phyloP scores from a whole-genome alignment of 2,888 invertebrate species.

The Malthinus seriepunctatus region DNA sequence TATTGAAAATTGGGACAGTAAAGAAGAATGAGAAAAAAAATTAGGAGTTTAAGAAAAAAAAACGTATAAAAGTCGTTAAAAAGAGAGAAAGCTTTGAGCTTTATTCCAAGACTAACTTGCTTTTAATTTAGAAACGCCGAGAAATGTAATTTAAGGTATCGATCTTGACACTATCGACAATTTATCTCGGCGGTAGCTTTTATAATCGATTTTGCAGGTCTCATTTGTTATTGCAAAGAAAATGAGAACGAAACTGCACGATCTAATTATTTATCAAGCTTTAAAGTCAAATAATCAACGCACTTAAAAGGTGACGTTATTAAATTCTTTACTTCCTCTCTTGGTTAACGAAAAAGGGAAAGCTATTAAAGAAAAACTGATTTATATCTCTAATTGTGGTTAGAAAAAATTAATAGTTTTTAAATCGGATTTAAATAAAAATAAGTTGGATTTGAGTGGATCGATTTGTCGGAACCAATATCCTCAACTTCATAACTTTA shows the following conservation, averaged over 20 bases:
- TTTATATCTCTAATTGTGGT: no score
- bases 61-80: slow-evolving; percentile 24
- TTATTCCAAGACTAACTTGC: slow-evolving; percentile 47
- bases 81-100: slow-evolving; percentile 39
- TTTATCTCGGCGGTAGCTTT: slow-evolving; percentile 49
- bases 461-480: no score
- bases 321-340: not conserved
- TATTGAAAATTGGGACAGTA: slow-evolving; percentile 21
- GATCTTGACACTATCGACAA: slow-evolving; percentile 50
- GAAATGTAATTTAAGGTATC: slow-evolving; percentile 53
- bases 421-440: no score
- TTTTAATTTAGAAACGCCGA: slow-evolving; percentile 53
- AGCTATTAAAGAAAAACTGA: no score
- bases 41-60: slow-evolving; percentile 29
- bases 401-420: no score
- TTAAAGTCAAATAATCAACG: slow-evolving; percentile 19
- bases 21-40: slow-evolving; percentile 9
- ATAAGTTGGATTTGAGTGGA: no score
- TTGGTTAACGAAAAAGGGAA: no score
- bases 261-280: slow-evolving; percentile 29
- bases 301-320: slow-evolving; percentile 10
- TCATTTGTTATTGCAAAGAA: slow-evolving; percentile 43
- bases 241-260: slow-evolving; percentile 11
- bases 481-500: no score
- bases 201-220: slow-evolving; percentile 50